Evolutionary conservation across 2,113 vertebrate genomes (phyloP).

Genomic region (Lipotes vexillifer): DNA sequence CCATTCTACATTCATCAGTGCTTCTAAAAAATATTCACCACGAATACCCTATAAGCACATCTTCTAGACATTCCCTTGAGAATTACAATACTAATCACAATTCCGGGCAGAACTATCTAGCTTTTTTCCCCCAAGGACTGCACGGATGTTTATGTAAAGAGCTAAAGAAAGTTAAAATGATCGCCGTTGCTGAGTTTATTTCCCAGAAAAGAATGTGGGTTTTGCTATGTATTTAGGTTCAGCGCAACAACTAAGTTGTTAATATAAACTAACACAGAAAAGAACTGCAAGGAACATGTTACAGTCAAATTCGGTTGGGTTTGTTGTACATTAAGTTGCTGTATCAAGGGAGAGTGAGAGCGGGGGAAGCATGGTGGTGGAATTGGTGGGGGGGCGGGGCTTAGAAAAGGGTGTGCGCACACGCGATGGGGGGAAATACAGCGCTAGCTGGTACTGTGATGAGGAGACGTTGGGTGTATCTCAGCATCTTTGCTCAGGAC

Average conservation of each 20-base stretch:
- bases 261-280: background rate
- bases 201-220: background rate
- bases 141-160: background rate
- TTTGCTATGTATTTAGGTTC: background rate
- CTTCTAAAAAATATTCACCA: background rate
- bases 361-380: background rate
- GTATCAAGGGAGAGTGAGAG: fast-evolving
- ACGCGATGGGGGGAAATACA: fast-evolving
- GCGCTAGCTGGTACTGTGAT: fast-evolving
- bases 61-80: background rate
- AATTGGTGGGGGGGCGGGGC: fast-evolving
- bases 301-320: background rate
- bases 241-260: background rate
- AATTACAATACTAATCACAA: background rate
- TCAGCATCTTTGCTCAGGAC: background rate
- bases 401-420: fast-evolving
- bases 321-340: background rate
- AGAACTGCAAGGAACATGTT: background rate
- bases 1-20: background rate
- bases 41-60: background rate
- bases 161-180: background rate
- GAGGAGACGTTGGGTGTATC: background rate
- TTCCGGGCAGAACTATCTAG: background rate
- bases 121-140: background rate
- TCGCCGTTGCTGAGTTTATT: background rate